These are phyloP conservation scores for Scalopus aquaticus DNA, from an alignment of 2,113 vertebrate genomes.

Conservation along the genomic window DNA sequence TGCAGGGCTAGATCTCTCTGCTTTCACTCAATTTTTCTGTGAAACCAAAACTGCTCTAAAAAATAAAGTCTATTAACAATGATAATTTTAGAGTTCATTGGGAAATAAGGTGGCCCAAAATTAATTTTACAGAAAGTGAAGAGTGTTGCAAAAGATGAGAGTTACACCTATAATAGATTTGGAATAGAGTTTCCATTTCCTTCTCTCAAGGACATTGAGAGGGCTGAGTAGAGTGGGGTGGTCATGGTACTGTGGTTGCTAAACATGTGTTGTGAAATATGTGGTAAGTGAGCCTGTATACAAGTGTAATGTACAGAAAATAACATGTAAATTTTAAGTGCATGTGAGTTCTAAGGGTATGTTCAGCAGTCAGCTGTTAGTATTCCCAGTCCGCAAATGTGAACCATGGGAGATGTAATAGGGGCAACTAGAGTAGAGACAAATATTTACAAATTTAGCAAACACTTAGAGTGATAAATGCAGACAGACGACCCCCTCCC, in stretches of 20 bases:
- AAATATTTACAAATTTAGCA: background rate
- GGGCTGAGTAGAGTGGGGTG: background rate
- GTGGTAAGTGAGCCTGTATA: background rate
- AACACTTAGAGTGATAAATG: background rate
- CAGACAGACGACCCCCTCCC: background rate
- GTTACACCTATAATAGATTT: background rate
- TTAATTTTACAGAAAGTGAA: background rate
- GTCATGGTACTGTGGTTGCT: background rate
- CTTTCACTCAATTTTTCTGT: background rate
- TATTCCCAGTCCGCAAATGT: background rate
- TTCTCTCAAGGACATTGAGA: background rate
- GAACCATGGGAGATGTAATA: background rate
- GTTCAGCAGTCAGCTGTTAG: background rate
- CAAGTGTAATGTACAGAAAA: background rate
- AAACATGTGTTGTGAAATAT: background rate
- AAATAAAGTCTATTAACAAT: background rate
- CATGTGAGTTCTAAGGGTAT: background rate
- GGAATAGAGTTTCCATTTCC: background rate
- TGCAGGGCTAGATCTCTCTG: background rate
- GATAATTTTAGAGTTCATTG: background rate
- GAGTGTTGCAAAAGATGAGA: background rate
- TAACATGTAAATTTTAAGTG: background rate
- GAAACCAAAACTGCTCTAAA: background rate
- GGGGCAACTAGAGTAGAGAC: background rate
- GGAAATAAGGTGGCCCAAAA: background rate